phyloP scores from a whole-genome alignment of 2,113 vertebrate species.

The Salvator merianae region DNA sequence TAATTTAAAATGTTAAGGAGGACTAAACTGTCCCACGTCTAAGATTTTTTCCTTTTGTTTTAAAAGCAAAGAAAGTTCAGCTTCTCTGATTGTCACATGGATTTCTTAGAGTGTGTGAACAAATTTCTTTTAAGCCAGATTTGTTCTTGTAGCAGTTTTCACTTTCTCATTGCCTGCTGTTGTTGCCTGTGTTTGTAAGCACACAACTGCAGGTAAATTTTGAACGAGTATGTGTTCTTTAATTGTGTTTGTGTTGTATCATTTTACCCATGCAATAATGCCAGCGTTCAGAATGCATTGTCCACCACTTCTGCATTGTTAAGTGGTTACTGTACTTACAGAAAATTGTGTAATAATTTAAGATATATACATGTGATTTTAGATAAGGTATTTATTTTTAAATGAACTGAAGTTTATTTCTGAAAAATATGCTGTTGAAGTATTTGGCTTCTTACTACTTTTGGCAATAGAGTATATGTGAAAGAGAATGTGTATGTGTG shows the following conservation, averaged over 20 bases:
- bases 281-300: slow-evolving; percentile 46
- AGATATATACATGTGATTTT: neutral
- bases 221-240: slow-evolving; percentile 64
- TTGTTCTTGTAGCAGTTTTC: slow-evolving; percentile 66
- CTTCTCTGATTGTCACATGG: slow-evolving; percentile 66
- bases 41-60: slow-evolving; percentile 28
- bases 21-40: slow-evolving; percentile 33
- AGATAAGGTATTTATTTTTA: slow-evolving; percentile 26
- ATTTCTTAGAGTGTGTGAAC: slow-evolving; percentile 63
- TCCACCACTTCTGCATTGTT: slow-evolving; percentile 46
- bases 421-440: slow-evolving; percentile 35
- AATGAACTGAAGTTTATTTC: neutral
- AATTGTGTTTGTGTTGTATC: slow-evolving; percentile 26
- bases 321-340: slow-evolving; percentile 42
- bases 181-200: slow-evolving; percentile 75
- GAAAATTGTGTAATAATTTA: slow-evolving; percentile 26
- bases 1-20: slow-evolving; percentile 48
- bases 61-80: slow-evolving; percentile 68
- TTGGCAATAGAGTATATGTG: neutral
- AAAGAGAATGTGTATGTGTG: neutral
- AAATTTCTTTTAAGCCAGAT: slow-evolving; percentile 69
- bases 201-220: slow-evolving; percentile 71
- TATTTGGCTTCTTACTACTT: slow-evolving; percentile 28
- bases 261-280: slow-evolving; percentile 28
- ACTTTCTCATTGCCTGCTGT: slow-evolving; percentile 69